Base-by-base conservation (phyloP, 2,888 invertebrate species). In the Harmothoe impar region DNA sequence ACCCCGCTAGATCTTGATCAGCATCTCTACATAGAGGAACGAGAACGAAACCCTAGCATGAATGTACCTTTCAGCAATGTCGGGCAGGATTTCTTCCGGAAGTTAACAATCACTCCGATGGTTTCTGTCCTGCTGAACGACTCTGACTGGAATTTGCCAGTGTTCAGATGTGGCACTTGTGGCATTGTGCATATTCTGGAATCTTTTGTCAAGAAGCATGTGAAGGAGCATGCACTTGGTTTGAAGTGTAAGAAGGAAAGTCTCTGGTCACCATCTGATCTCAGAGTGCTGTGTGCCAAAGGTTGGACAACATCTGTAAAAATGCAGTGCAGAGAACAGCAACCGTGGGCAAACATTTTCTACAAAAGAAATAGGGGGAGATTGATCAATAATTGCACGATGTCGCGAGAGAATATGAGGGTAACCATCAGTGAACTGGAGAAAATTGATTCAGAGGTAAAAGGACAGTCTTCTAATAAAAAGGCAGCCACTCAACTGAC, bases 101-200 rank as follows among this genome's bases (percentile, higher is more conserved):
- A 77, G 25, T 77, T 77, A n/a, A 25, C 77, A 15, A 33, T 81
- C 12, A 81, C 81, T 5, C 33, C 81, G 0, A 33, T 35, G 43
- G 43, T 81, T 17, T 17, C 81, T 23, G 54, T 86, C 0, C 52
- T 86, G 52, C 52, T 29, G 25, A 56, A 23, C 5, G 54, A 25
- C 20, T 12, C 15, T 54, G 86, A 86, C 20, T 86, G 86, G 86
- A n/a, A 86, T 33, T n/a, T 86, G 17, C 86, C 86, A 12, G 29
- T 86, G 25, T 86, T 25, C 54, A n/a, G 52, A 29, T 86, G 86
- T 33, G 20, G 86, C 7, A 5, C 5, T 17, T 86, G 86, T 29
- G 20, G 29, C 31, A 15, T 86, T 29, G 29, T 86, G 3, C 86
- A 86, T 54, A 33, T 86, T 31, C 54, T 54, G 0, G 86, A 86